phyloP scores from a whole-genome alignment of 2,113 vertebrate species.

The Odontesthes bonariensis region DNA sequence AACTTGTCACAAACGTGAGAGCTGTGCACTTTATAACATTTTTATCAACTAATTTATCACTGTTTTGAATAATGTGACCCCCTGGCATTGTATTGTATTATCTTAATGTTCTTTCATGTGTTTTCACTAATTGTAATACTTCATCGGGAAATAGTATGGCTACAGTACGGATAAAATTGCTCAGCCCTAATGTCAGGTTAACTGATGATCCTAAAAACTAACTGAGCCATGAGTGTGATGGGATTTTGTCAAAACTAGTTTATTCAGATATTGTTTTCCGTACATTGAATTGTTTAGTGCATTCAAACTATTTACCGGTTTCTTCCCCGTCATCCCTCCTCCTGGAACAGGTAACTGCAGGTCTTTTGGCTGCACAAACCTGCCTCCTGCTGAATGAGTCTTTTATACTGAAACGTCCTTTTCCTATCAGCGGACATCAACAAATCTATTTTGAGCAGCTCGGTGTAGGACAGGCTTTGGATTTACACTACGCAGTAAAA shows the following conservation, averaged over 20 bases:
- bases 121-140: no score
- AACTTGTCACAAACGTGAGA: no score
- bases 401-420: conserved; percentile 35
- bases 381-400: conserved; percentile 37
- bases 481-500: not conserved
- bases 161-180: no score
- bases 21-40: no score
- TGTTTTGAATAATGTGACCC: no score
- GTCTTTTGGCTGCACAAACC: conserved; percentile 29
- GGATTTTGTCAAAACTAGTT: conserved; percentile 17
- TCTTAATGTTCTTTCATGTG: no score
- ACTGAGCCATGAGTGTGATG: not conserved
- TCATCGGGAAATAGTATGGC: no score
- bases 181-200: no score
- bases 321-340: conserved; percentile 54
- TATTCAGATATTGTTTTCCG: not conserved
- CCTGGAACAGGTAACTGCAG: not conserved
- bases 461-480: conserved; percentile 10
- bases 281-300: not conserved
- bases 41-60: no score
- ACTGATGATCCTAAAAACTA: no score
- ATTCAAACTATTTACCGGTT: conserved; percentile 5
- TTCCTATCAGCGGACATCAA: conserved; percentile 7
- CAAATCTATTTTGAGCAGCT: conserved; percentile 20
- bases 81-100: no score